Percentiles rank a stretch among this genome's conserved stretches.
Conservation (phyloP, 2,797 vertebrate genomes). For the Myotis findleyi region DNA sequence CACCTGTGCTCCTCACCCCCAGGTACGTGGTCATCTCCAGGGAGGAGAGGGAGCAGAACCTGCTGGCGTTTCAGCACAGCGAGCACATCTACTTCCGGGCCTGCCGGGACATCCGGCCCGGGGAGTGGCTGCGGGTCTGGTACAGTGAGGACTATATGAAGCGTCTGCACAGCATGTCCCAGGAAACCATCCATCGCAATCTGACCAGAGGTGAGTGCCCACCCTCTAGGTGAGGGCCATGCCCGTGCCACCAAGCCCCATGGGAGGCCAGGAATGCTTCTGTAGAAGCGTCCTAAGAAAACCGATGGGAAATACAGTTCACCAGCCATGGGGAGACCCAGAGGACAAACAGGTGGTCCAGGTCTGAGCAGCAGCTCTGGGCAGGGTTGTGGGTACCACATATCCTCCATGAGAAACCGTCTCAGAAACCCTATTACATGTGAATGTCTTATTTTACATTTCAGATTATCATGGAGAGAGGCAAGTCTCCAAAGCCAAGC, state of each 20-base stretch:
- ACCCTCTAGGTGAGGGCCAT: fast-evolving
- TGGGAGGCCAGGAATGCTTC: neutral
- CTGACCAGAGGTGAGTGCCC: slow-evolving; percentile 91
- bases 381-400: no score
- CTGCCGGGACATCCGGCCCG: slow-evolving; percentile 89
- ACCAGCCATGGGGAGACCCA: neutral
- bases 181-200: slow-evolving; percentile 92
- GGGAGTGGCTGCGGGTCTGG: slow-evolving; percentile 95
- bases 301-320: fast-evolving
- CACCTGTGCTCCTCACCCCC: slow-evolving; percentile 73
- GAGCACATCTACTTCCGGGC: slow-evolving; percentile 95
- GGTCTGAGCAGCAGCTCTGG: neutral
- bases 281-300: neutral
- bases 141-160: slow-evolving; percentile 96
- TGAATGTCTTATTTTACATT: neutral
- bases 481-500: neutral
- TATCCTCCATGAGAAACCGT: neutral
- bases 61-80: slow-evolving; percentile 95
- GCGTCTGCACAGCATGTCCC: slow-evolving; percentile 93
- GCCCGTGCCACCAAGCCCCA: fast-evolving
- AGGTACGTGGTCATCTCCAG: slow-evolving; percentile 95
- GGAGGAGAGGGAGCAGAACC: slow-evolving; percentile 94
- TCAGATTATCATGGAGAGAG: neutral
- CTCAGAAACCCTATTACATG: neutral
- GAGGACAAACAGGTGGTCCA: neutral